Conservation (phyloP, 2,797 vertebrate species). For the Lithobates sylvaticus region DNA sequence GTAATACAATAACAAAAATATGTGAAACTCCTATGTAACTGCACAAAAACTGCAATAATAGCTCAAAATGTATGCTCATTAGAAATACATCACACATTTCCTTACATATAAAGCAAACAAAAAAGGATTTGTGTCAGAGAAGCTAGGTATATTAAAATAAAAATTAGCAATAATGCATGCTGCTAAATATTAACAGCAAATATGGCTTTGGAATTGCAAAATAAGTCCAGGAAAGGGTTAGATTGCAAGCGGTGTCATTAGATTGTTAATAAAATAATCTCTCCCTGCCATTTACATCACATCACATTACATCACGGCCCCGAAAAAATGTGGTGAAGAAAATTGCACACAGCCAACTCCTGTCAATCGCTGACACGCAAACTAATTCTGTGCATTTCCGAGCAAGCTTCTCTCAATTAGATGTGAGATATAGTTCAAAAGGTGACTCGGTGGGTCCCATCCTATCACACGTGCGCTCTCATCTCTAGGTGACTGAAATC, state of each 20-base stretch:
- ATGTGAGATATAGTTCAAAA: slow-evolving; percentile 68
- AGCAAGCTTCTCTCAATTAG: slow-evolving; percentile 71
- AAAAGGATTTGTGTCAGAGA: neutral
- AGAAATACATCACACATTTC: no score
- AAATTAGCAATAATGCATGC: neutral
- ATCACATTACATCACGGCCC: slow-evolving; percentile 46
- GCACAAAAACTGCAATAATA: no score
- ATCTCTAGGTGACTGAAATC: slow-evolving; percentile 63
- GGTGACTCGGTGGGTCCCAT: slow-evolving; percentile 68
- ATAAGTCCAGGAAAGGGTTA: neutral
- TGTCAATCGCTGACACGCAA: slow-evolving; percentile 64
- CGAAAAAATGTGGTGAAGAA: slow-evolving; percentile 44
- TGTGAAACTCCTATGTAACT: no score
- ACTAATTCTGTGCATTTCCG: slow-evolving; percentile 69
- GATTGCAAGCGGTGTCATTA: slow-evolving; percentile 27
- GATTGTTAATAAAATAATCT: slow-evolving; percentile 53
- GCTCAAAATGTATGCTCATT: no score
- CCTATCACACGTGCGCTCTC: slow-evolving; percentile 60
- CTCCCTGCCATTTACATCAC: slow-evolving; percentile 52
- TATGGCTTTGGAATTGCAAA: neutral
- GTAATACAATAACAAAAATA: no score
- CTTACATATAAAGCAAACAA: neutral
- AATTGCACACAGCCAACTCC: slow-evolving; percentile 47
- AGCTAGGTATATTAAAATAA: neutral
- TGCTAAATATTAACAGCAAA: neutral